Base-by-base conservation (phyloP, 2,113 vertebrate genomes). In the Prionailurus bengalensis region DNA sequence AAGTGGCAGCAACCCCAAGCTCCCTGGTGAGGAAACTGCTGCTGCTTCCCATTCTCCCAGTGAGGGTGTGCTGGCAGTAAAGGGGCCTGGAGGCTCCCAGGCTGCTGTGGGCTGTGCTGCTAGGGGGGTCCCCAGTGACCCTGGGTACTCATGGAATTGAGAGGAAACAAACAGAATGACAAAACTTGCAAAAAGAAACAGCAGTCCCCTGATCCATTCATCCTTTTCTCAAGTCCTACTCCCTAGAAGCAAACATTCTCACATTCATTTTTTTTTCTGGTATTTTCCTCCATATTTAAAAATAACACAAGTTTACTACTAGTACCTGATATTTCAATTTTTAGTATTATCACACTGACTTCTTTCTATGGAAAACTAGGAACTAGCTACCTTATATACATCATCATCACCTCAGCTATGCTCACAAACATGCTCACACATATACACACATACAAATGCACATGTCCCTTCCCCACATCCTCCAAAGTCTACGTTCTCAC, bases 1-100 rank as follows among this genome's bases (percentile, higher is more conserved):
- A 92, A 85, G 11, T 76, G 97, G 78, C 95, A 98, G 63, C 97
- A 95, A 88, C 96, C 98, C 97, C 97, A 98, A 13, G 96, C 3
- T 7, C 97, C 79, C 4, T 93, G 92, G 10, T 95, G 97, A 51
- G 95, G 27, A 1, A 90, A 74, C 3, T 48, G 74, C 97, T 96
- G 2, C 31, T 29, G 98, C 90, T 93, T 98, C 65, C 97, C 96
- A 0, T 90, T 98, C 98, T 83, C 91, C 42, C 74, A 92, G 84
- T 36, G 3, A 0, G 93, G 39, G 0, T 7, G 48, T 16, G 45
- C 31, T 25, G 36, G 91, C 51, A 78, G 39, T 0, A 66, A 82
- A 89, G 94, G 0, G 91, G 86, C 4, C n/a, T 5, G 27, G 96
- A 48, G 63, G 65, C 25, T 4, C 0, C 25, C 2, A 0, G 79